phyloP scores from a whole-genome alignment of 2,113 vertebrate species.

The Athene cunicularia region DNA sequence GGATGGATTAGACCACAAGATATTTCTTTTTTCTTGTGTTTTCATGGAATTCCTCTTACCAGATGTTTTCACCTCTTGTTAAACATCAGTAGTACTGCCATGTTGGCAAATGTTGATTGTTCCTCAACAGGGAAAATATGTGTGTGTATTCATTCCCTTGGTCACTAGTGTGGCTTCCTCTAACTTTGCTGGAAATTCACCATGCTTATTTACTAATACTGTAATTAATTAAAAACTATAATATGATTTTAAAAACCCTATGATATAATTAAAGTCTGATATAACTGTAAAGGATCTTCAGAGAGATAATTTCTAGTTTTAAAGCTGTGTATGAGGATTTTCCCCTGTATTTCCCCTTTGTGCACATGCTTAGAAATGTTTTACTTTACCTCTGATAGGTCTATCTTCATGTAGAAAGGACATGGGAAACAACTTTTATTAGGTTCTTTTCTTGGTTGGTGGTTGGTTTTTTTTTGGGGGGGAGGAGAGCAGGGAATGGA shows the following conservation, averaged over 20 bases:
- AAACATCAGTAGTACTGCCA: neutral
- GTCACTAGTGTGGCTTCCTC: neutral
- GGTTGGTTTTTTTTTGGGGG: no score
- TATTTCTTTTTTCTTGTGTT: neutral
- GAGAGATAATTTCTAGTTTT: neutral
- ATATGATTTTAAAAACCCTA: no score
- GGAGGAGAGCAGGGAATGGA: accelerated
- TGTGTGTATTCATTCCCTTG: neutral
- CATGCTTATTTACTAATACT: neutral
- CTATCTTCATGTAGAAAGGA: neutral
- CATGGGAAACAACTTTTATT: neutral
- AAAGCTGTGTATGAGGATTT: neutral
- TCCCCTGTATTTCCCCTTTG: neutral
- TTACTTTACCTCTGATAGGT: neutral
- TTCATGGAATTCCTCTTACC: neutral
- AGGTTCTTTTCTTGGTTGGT: neutral
- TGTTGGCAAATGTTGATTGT: neutral
- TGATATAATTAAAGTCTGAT: neutral
- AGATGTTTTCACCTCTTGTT: neutral
- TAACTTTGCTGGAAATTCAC: neutral
- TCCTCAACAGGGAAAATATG: neutral
- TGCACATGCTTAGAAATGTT: neutral
- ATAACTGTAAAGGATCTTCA: neutral
- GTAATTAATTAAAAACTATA: neutral
- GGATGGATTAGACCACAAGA: neutral